Evolutionary conservation across 2,113 vertebrate genomes (phyloP), one percentile per base, ranked within the genome.

Genomic region (Lagenorhynchus albirostris): DNA sequence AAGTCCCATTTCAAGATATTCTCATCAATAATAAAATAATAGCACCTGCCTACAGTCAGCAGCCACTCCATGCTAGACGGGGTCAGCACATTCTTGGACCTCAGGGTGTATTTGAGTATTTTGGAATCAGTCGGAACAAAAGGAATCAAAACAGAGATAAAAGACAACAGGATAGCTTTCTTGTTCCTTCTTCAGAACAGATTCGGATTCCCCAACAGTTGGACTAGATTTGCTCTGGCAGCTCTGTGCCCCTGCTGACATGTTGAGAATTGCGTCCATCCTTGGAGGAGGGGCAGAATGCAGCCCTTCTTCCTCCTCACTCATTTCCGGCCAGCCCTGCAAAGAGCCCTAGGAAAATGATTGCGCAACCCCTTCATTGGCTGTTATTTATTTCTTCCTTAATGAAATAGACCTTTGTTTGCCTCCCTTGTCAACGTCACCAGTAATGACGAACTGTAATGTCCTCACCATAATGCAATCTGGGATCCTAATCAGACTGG

Each of bases 321-420:
- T 93, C 44, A 47, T 33, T 83, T 83, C 71, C 84, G 44, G 11
- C 10, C 13, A 38, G n/a, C 71, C 25, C 36, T 58, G 84, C 60
- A 58, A 70, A 60, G 68, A 85, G 76, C 79, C 88, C 23, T 25
- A 47, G 80, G 86, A 77, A 88, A 77, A 92, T 31, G 60, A 89
- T 15, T 80, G 55, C 29, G 68, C 12, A 71, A 33, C 1, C 86
- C 67, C 55, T 80, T 94, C 6, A 53, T 13, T 0, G 6, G 63
- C 50, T 71, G 23, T 18, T 21, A 38, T 44, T 79, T 90, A 81
- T 95, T 41, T 53, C 87, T 80, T 67, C 38, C 74, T 97, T 95
- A 38, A 47, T 92, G 96, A 98, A 47, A 12, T 0, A 95, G 50
- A 41, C 33, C 38, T 96, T 87, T 76, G 8, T 96, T 95, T 97